phyloP scores from a whole-genome alignment of 2,797 vertebrate species.

The Myiotriccus ornatus region DNA sequence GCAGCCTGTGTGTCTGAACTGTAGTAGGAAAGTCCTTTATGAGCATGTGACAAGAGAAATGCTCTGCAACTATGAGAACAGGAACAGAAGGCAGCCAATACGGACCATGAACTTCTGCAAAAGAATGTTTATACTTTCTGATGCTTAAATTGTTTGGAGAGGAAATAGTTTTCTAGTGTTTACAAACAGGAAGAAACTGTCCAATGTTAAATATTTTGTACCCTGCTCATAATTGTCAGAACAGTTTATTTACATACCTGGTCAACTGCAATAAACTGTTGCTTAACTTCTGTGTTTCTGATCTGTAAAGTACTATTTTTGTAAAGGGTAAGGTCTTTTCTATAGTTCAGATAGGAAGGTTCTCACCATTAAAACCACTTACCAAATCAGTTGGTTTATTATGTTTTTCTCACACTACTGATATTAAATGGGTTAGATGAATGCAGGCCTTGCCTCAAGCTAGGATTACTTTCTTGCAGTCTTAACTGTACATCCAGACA shows the following conservation, averaged over 20 bases:
- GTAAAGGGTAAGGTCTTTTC: neutral
- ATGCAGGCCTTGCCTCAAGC: neutral
- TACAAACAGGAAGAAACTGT: slow-evolving; percentile 4
- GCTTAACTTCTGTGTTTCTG: neutral
- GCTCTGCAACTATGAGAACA: neutral
- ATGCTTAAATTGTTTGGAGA: neutral
- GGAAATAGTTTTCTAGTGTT: neutral
- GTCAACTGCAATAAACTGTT: neutral
- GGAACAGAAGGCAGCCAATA: neutral
- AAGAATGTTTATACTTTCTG: neutral
- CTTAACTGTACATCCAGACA: neutral
- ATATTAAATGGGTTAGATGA: neutral
- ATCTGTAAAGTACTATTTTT: neutral
- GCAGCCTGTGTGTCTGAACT: neutral
- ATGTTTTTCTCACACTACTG: accelerated
- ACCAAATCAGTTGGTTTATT: neutral
- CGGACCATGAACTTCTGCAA: neutral
- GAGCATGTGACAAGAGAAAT: neutral
- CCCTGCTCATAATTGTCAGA: neutral
- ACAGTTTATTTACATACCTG: neutral
- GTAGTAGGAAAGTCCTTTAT: neutral
- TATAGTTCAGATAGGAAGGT: neutral
- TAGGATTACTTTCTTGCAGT: neutral
- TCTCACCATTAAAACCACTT: neutral
- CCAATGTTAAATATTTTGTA: neutral